phyloP scores from a whole-genome alignment of 2,888 invertebrate species.

The Philopedon plagiatum region DNA sequence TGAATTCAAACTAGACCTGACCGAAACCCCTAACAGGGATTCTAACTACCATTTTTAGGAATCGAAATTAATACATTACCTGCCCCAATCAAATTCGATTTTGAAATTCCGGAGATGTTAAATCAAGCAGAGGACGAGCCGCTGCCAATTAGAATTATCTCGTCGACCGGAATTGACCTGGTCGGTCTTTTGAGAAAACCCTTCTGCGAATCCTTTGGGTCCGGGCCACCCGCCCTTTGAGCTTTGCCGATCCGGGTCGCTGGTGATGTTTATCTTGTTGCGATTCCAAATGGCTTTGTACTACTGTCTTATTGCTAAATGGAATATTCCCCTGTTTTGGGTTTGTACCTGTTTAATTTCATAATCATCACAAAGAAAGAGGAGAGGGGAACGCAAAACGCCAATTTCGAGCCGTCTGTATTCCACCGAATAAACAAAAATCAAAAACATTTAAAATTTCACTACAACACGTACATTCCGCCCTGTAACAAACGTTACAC shows the following conservation, averaged over 20 bases:
- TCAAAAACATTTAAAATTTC: too few relatives aligned
- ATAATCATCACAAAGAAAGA: too few relatives aligned
- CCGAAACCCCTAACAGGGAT: too few relatives aligned
- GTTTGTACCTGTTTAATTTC: too few relatives aligned
- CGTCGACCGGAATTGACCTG: conserved; percentile 22
- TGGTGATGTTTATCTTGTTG: not conserved
- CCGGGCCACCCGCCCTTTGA: not conserved
- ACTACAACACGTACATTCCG: too few relatives aligned
- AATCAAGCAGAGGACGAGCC: conserved; percentile 16
- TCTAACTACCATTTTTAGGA: too few relatives aligned
- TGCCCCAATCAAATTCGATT: not conserved
- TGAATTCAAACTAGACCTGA: too few relatives aligned
- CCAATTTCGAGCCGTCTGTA: too few relatives aligned
- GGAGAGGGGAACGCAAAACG: too few relatives aligned
- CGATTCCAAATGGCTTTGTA: not conserved
- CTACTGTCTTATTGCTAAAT: not conserved
- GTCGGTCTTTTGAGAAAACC: conserved; percentile 18
- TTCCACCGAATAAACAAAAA: too few relatives aligned
- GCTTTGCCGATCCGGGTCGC: not conserved
- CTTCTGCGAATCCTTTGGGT: conserved; percentile 4
- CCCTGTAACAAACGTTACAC: too few relatives aligned
- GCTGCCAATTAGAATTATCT: conserved; percentile 27
- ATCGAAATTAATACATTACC: not conserved
- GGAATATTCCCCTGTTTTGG: not conserved
- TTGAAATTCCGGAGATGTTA: not conserved